A percentile compares a stretch with the other conserved stretches of the same genome.
These are phyloP conservation scores for Muschampia plurimacula DNA, from an alignment of 2,888 invertebrate genomes.

Conservation along the genomic window DNA sequence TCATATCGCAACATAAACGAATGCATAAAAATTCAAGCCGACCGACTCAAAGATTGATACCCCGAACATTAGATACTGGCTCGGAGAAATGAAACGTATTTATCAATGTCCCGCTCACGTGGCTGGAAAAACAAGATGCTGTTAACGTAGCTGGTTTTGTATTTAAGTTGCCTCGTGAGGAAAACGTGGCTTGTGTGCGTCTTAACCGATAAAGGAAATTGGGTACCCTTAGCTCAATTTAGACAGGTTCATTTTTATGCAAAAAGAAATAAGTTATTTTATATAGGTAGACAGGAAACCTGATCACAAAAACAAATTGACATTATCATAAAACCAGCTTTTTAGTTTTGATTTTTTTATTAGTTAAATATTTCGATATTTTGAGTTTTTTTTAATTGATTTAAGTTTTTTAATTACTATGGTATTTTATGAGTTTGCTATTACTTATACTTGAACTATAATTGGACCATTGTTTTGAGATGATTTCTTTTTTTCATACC, in stretches of 20 bases:
- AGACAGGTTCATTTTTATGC: neutral
- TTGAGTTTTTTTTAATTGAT: too few species aligned
- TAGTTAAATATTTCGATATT: too few species aligned
- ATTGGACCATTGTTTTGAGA: too few species aligned
- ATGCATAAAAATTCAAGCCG: constrained; percentile 28
- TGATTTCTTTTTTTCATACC: too few species aligned
- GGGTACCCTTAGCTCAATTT: neutral
- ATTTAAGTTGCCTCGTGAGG: neutral
- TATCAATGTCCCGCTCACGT: constrained; percentile 28
- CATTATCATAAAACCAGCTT: too few species aligned
- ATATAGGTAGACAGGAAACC: too few species aligned
- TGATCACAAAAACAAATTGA: too few species aligned
- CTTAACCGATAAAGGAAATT: neutral
- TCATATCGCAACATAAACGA: neutral
- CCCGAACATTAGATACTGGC: constrained; percentile 20
- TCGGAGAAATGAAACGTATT: constrained; percentile 31
- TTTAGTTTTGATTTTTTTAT: too few species aligned
- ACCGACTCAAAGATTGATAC: constrained; percentile 31
- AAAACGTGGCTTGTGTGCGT: neutral
- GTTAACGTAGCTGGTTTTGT: neutral
- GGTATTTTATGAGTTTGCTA: too few species aligned
- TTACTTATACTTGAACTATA: too few species aligned
- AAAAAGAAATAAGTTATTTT: too few species aligned
- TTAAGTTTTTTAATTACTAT: too few species aligned
- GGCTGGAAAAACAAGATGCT: constrained; percentile 19